Conservation (phyloP, 2,113 vertebrate genomes). For the Prionailurus bengalensis region DNA sequence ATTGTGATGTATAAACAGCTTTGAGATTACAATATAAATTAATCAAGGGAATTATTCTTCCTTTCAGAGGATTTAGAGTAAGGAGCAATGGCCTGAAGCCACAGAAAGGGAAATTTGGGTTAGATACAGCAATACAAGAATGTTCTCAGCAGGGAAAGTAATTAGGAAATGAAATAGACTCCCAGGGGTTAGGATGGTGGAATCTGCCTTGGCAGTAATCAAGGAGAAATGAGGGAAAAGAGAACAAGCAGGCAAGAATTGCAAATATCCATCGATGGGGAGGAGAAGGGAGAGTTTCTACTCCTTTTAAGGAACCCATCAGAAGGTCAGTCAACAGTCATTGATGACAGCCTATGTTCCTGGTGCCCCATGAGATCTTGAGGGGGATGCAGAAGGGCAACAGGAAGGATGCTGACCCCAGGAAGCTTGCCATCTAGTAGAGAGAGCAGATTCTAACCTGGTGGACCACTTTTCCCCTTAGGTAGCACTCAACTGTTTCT, state of each 20-base stretch:
- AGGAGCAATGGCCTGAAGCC: conserved; percentile 75
- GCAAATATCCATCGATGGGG: background rate
- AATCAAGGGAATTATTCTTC: conserved; percentile 76
- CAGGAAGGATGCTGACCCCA: background rate
- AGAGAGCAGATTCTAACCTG: background rate
- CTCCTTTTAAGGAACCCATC: background rate
- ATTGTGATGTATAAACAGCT: conserved; percentile 73
- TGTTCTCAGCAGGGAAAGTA: conserved; percentile 66
- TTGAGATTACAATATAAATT: conserved; percentile 69
- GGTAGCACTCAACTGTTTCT: background rate
- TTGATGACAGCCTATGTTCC: background rate
- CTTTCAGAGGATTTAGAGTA: conserved; percentile 73
- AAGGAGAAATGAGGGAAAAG: conserved; percentile 55
- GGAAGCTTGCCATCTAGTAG: background rate
- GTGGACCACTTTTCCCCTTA: background rate
- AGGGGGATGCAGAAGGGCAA: background rate
- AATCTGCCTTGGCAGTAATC: conserved; percentile 52
- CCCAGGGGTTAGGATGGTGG: conserved; percentile 37
- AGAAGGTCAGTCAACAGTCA: background rate
- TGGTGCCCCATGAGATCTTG: background rate
- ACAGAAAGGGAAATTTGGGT: conserved; percentile 64
- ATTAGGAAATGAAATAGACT: conserved; percentile 75
- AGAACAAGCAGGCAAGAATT: background rate
- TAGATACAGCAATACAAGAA: conserved; percentile 67
- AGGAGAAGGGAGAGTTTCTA: background rate